Percentiles rank a stretch among this genome's conserved stretches.
phyloP scores from a whole-genome alignment of 2,113 vertebrate genomes.

The Cottus gobio region DNA sequence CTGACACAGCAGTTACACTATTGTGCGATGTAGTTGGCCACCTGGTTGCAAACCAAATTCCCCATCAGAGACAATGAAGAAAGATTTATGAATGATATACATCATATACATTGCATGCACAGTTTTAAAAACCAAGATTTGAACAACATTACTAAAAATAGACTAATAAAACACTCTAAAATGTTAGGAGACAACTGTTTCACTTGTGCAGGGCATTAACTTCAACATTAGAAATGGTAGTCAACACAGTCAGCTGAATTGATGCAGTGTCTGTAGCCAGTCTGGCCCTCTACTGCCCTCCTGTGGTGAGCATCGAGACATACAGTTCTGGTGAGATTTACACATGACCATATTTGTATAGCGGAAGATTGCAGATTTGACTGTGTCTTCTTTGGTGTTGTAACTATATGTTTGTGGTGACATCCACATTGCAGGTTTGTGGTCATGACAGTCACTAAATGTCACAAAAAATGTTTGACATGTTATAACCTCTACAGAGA shows the following conservation, averaged over 20 bases:
- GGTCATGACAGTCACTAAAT: neutral
- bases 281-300: constrained; percentile 58
- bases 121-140: neutral
- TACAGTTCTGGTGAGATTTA: constrained; percentile 21
- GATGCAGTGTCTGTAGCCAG: neutral
- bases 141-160: neutral
- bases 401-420: neutral
- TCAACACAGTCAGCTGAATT: neutral
- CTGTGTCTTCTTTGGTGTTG: constrained; percentile 18
- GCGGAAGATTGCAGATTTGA: constrained; percentile 2
- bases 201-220: neutral
- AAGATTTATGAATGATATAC: neutral
- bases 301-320: constrained; percentile 49
- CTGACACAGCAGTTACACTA: neutral
- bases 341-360: constrained; percentile 26
- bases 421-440: neutral
- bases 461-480: neutral
- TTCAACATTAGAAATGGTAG: neutral
- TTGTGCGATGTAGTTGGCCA: neutral
- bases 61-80: neutral
- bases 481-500: neutral
- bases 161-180: neutral
- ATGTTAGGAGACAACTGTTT: neutral
- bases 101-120: neutral
- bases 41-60: neutral